A percentile compares a stretch with the other conserved stretches of the same genome.
These are phyloP conservation scores for Cerastoderma edule DNA, from an alignment of 2,888 invertebrate species.

Conservation along the genomic window DNA sequence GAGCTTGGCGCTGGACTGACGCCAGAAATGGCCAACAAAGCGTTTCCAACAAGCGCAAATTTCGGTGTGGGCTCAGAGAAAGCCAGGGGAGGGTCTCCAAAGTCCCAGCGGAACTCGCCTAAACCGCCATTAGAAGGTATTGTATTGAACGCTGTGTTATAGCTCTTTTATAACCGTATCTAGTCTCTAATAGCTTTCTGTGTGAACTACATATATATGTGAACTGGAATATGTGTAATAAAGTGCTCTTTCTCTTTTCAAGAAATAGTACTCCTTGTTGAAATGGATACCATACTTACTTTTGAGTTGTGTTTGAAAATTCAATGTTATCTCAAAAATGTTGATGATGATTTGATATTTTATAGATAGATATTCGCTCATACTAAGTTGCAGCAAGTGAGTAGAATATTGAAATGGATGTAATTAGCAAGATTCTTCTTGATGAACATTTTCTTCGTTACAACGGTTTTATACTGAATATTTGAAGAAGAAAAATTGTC, in stretches of 20 bases:
- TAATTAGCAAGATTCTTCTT: no score
- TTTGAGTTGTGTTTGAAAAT: no score
- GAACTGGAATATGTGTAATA: not conserved
- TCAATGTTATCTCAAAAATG: no score
- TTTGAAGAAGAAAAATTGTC: no score
- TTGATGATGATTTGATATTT: no score
- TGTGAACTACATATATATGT: not conserved
- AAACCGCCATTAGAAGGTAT: slow-evolving; percentile 39
- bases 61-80: not conserved
- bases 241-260: not conserved
- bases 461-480: no score
- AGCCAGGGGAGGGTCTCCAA: slow-evolving; percentile 5
- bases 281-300: no score
- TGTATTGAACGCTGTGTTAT: slow-evolving; percentile 16
- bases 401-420: no score
- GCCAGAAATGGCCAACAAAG: slow-evolving; percentile 25
- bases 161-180: not conserved
- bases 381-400: no score
- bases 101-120: slow-evolving; percentile 6
- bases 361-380: no score
- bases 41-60: slow-evolving; percentile 7
- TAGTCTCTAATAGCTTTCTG: slow-evolving; percentile 2
- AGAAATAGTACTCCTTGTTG: no score
- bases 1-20: slow-evolving; percentile 42
- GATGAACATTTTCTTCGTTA: no score